Conservation (phyloP, 2,888 invertebrate genomes). For the Ochropleura leucogaster region DNA sequence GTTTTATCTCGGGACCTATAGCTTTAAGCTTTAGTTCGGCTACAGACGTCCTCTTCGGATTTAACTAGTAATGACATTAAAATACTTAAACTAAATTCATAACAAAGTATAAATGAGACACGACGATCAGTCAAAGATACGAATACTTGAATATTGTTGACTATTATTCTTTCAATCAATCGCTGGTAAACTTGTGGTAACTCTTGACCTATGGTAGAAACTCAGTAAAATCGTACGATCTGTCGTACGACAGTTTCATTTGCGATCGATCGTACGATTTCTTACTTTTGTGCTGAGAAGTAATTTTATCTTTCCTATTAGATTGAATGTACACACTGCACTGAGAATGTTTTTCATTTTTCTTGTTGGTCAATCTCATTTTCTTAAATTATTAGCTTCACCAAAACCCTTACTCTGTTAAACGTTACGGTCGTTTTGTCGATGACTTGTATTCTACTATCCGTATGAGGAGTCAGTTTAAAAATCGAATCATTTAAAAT, state of each 20-base stretch:
- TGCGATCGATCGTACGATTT: slow-evolving; percentile 13
- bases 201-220: slow-evolving; percentile 34
- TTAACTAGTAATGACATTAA: slow-evolving; percentile 50
- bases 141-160: slow-evolving; percentile 53
- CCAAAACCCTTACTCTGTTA: slow-evolving; percentile 40
- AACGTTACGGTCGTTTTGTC: slow-evolving; percentile 17
- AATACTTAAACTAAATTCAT: slow-evolving; percentile 43
- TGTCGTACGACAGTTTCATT: slow-evolving; percentile 5
- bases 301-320: slow-evolving; percentile 33
- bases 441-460: not conserved
- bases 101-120: slow-evolving; percentile 54
- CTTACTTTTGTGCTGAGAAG: not conserved
- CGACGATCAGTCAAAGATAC: slow-evolving; percentile 57
- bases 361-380: slow-evolving; percentile 49
- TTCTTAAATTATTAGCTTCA: slow-evolving; percentile 55
- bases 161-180: slow-evolving; percentile 36
- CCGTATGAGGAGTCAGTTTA: not conserved
- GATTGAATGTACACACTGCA: slow-evolving; percentile 36
- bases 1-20: slow-evolving; percentile 28
- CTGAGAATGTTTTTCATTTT: slow-evolving; percentile 28
- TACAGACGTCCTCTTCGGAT: slow-evolving; percentile 61
- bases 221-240: slow-evolving; percentile 2
- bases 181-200: slow-evolving; percentile 58
- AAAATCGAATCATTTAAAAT: not conserved
- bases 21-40: slow-evolving; percentile 52